Evolutionary conservation across 2,888 invertebrate species (phyloP).

Genomic region (Disparrhopalites patrizii): DNA sequence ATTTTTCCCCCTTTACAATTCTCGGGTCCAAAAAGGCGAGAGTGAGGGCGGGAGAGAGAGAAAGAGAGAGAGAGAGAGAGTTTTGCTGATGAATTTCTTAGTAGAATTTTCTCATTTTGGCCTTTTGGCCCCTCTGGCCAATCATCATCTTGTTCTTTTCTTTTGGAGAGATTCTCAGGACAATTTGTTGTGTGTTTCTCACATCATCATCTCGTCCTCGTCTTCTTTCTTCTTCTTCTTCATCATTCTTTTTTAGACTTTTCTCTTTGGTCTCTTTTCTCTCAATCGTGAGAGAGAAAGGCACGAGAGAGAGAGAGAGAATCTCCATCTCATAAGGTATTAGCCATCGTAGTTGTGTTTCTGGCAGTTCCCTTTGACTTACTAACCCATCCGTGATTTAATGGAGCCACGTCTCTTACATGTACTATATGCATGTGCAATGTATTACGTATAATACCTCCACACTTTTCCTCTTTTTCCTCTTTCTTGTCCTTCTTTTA

Average conservation of each 20-base stretch:
- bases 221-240: neutral
- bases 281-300: neutral
- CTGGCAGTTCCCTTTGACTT: constrained; percentile 12
- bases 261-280: neutral
- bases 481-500: neutral
- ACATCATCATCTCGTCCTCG: neutral
- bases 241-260: neutral
- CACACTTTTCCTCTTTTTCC: too few relatives aligned
- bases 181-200: neutral
- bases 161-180: neutral
- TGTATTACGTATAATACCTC: too few relatives aligned
- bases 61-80: neutral
- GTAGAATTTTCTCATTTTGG: constrained; percentile 27
- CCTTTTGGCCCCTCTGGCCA: constrained; percentile 17
- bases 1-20: too few relatives aligned
- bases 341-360: neutral
- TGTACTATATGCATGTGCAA: too few relatives aligned
- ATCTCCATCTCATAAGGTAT: neutral
- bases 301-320: neutral
- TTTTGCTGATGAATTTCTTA: constrained; percentile 30
- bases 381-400: constrained; percentile 4
- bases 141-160: constrained; percentile 2
- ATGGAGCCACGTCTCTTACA: neutral
- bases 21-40: too few relatives aligned
- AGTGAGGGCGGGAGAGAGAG: neutral